Evolutionary conservation across 1,140 invertebrate species (phyloP), one percentile per base, ranked within the genome.

Genomic region (Xylocopa sonorina): DNA sequence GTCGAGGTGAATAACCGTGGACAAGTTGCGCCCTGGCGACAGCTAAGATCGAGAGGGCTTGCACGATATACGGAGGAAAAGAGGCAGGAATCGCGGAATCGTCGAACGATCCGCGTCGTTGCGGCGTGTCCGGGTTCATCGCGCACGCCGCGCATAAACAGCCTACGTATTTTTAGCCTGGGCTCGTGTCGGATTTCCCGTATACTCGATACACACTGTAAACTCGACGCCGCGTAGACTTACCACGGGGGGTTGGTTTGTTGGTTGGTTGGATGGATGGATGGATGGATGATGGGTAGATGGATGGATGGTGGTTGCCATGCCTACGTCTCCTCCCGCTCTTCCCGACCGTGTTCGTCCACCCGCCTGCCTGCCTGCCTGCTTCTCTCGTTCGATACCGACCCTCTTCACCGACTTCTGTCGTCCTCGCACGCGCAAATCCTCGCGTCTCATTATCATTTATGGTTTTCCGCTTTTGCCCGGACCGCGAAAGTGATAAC

Each of bases 261-360:
- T 48, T 48, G 43, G 24, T 34, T 60, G 58, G 62, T 66, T 50
- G 29, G 67, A 66, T 73, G 75, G 80, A 78, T 82, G 68, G 80
- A 78, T 82, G 66, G 73, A 53, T 53, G n/a, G 50, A 51, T 41
- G 67, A 46, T 71, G 62, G 76, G 9, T 51, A 27, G 32, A 5
- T 43, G 71, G 66, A 43, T 78, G 74, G 80, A 72, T 64, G 76
- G 69, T 82, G 81, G 81, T 82, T 80, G 81, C 81, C 78, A 82
- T 82, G 81, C 81, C 81, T 83, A 80, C 78, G 71, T 75, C 43
- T 71, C 43, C 60, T 69, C 57, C 58, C 55, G 53, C 73, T 64
- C 32, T 53, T 57, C 32, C 58, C 50, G n/a, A 57, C 64, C 4
- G 5, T n/a, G n/a, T 50, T n/a, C 57, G 2, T 53, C 34, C 6